phyloP scores from a whole-genome alignment of 2,113 vertebrate genomes.

The Oenanthe melanoleuca region DNA sequence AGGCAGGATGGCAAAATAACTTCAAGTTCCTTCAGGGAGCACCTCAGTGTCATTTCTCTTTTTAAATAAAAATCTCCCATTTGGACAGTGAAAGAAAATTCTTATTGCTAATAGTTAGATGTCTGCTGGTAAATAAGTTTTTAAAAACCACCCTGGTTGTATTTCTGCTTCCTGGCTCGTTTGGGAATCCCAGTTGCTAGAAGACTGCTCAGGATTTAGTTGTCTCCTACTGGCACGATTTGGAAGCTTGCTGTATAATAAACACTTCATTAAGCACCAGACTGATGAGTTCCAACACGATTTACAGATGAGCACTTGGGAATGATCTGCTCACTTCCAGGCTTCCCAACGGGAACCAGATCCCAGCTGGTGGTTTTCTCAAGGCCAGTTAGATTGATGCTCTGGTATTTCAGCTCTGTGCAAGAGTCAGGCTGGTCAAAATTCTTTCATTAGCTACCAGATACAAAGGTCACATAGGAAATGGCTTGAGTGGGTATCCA shows the following conservation, averaged over 20 bases:
- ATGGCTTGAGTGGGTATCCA: neutral
- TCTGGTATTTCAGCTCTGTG: neutral
- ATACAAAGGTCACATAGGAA: neutral
- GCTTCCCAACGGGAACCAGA: neutral
- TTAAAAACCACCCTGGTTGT: neutral
- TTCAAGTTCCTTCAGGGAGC: neutral
- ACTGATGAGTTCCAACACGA: neutral
- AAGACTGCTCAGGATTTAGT: neutral
- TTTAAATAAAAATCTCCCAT: neutral
- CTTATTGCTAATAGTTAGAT: neutral
- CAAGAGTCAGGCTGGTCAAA: neutral
- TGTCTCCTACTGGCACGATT: neutral
- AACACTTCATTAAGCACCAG: neutral
- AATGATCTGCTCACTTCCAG: constrained; percentile 12
- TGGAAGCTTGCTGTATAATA: neutral
- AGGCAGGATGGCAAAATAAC: neutral
- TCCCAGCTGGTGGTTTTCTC: neutral
- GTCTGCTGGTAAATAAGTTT: neutral
- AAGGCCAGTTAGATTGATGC: neutral
- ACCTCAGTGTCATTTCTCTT: neutral
- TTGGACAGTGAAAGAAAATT: neutral
- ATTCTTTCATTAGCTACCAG: neutral
- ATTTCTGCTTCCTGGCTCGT: neutral
- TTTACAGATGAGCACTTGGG: neutral
- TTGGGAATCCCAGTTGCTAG: neutral